Evolutionary conservation across 2,888 invertebrate genomes (phyloP).

Genomic region (Baronia brevicornis): DNA sequence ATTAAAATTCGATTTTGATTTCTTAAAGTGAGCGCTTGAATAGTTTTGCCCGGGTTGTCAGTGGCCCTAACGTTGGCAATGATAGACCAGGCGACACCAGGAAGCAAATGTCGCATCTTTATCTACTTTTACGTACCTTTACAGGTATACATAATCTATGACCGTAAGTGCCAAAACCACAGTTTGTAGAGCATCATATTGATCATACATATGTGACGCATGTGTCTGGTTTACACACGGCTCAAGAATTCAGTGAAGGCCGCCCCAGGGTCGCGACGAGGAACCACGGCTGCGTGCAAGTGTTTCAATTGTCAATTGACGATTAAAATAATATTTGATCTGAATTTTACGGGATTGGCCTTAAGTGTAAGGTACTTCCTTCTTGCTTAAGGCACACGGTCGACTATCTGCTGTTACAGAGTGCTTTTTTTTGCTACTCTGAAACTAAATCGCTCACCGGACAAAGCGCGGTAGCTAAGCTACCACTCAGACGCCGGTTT

Average conservation of each 20-base stretch:
- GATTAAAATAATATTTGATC: constrained; percentile 8
- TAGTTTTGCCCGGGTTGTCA: too few species aligned
- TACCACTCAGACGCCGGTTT: too few species aligned
- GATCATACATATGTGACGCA: constrained; percentile 28
- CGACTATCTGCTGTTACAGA: too few species aligned
- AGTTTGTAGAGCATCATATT: constrained; percentile 21
- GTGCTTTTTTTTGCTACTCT: too few species aligned
- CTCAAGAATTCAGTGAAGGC: constrained; percentile 30
- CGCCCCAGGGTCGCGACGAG: constrained; percentile 19
- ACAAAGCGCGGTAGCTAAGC: too few species aligned
- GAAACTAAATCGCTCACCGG: too few species aligned
- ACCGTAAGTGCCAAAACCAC: constrained; percentile 22
- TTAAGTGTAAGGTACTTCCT: neutral
- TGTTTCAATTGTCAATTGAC: constrained; percentile 11
- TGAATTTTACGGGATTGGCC: constrained; percentile 1
- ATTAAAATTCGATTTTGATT: too few species aligned
- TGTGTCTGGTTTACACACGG: constrained; percentile 26
- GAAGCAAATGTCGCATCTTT: constrained; percentile 6
- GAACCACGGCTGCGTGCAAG: constrained; percentile 3
- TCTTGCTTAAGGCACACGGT: too few species aligned
- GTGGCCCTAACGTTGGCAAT: too few species aligned
- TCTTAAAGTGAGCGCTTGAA: too few species aligned
- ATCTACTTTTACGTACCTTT: too few species aligned
- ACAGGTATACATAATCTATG: constrained; percentile 24
- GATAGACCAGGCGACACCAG: too few species aligned